Evolutionary conservation across 23 tunicate genomes (phyloP).

Genomic region (Botrylloides violaceus): DNA sequence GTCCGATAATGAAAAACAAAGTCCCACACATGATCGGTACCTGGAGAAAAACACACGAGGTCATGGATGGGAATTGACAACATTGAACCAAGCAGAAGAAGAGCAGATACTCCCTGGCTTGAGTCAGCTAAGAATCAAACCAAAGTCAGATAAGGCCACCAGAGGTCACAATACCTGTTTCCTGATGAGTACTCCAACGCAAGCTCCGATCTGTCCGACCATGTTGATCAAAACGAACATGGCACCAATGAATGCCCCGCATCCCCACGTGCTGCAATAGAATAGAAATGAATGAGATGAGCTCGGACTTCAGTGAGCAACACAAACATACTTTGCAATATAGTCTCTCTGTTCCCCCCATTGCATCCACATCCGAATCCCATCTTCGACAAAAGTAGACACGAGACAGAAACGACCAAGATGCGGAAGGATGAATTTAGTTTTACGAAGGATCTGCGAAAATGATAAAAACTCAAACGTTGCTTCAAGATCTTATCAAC

Average conservation of each 20-base stretch:
- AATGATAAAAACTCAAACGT: not conserved
- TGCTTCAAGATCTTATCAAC: no score
- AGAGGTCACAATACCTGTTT: conserved; percentile 41
- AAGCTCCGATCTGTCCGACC: conserved; percentile 92
- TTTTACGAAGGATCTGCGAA: conserved; percentile 74
- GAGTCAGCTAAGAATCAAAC: not conserved
- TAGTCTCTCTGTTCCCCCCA: conserved; percentile 99
- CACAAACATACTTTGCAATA: conserved; percentile 88
- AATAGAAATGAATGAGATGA: not conserved
- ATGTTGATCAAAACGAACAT: conserved; percentile 90
- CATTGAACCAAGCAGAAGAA: not conserved
- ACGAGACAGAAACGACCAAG: conserved; percentile 88
- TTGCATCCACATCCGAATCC: conserved; percentile 95
- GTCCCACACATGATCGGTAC: conserved; percentile 81
- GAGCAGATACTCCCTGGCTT: not conserved
- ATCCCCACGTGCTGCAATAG: conserved; percentile 83
- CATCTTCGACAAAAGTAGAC: conserved; percentile 98
- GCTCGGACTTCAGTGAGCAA: no score
- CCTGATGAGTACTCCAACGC: conserved; percentile 76
- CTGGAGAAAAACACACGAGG: conserved; percentile 18
- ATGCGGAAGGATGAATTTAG: conserved; percentile 92
- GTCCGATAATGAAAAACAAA: conserved; percentile 88
- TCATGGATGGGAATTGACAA: not conserved
- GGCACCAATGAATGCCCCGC: conserved; percentile 82
- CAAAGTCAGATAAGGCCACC: not conserved